phyloP scores from a whole-genome alignment of 1,140 invertebrate species.

The Samia ricini region DNA sequence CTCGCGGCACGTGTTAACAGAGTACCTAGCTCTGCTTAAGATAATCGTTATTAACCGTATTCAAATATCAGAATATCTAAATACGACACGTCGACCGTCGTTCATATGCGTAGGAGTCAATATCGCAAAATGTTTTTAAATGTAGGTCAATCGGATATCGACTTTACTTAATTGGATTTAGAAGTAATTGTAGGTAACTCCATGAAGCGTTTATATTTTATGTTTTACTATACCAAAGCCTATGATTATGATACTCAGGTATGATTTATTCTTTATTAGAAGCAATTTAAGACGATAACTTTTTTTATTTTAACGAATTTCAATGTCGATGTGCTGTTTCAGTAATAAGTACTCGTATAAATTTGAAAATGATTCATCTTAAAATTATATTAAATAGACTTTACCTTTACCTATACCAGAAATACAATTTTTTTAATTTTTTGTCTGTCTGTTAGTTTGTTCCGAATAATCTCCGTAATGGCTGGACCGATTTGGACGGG shows the following conservation, averaged over 20 bases:
- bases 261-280: slow-evolving; percentile 49
- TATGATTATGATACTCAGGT: slow-evolving; percentile 42
- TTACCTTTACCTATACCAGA: too few species aligned
- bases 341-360: background rate
- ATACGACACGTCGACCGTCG: slow-evolving; percentile 31
- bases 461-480: too few species aligned
- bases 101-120: slow-evolving; percentile 34
- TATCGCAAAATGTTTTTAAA: slow-evolving; percentile 41
- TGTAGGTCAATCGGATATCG: slow-evolving; percentile 46
- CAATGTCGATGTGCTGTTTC: background rate
- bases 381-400: too few species aligned
- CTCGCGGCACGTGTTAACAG: slow-evolving; percentile 26
- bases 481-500: too few species aligned
- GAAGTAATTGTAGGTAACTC: slow-evolving; percentile 42
- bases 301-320: slow-evolving; percentile 14
- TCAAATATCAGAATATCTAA: slow-evolving; percentile 35
- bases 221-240: slow-evolving; percentile 37
- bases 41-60: slow-evolving; percentile 16
- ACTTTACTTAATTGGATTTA: slow-evolving; percentile 42
- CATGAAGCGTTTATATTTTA: slow-evolving; percentile 40
- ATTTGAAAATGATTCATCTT: too few species aligned
- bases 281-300: slow-evolving; percentile 42
- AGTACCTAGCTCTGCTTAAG: background rate
- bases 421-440: too few species aligned
- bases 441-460: too few species aligned